These are phyloP conservation scores for Apogon talboti DNA, from an alignment of 2,797 vertebrate species.

Conservation along the genomic window DNA sequence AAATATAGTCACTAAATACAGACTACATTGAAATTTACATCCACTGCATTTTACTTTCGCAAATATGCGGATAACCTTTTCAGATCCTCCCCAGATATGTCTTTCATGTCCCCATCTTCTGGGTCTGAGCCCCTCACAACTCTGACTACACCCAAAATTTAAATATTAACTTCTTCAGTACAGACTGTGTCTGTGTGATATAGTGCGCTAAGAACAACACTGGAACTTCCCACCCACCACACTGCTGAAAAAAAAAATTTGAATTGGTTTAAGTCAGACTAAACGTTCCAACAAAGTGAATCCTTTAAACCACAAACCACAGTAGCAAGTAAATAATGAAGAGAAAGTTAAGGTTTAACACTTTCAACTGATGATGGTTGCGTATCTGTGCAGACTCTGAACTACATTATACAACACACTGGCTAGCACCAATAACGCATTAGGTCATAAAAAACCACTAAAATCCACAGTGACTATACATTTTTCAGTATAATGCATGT, in stretches of 20 bases:
- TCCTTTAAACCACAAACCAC: not conserved
- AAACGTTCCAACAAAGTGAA: not conserved
- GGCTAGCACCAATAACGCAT: not conserved
- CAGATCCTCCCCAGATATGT: not conserved
- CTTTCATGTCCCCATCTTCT: not conserved
- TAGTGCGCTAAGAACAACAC: constrained; percentile 9
- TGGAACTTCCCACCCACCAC: constrained; percentile 23
- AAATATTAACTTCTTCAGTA: not conserved
- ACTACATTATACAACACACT: not conserved
- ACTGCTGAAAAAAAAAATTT: not conserved
- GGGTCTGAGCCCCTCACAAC: not conserved
- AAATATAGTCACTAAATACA: not conserved
- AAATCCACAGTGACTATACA: not conserved
- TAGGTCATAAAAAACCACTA: not conserved
- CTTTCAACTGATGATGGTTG: not conserved
- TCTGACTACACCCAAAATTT: constrained; percentile 1
- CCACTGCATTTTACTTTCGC: constrained; percentile 4
- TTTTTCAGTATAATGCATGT: not conserved
- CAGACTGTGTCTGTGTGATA: not conserved
- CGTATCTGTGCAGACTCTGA: constrained; percentile 15
- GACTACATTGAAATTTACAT: not conserved
- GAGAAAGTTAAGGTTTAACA: constrained; percentile 52
- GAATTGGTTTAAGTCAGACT: not conserved
- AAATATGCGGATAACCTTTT: constrained; percentile 2
- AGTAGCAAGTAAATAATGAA: constrained; percentile 5